Conservation (phyloP, 2,888 invertebrate species). For the Amorpha juglandis region DNA sequence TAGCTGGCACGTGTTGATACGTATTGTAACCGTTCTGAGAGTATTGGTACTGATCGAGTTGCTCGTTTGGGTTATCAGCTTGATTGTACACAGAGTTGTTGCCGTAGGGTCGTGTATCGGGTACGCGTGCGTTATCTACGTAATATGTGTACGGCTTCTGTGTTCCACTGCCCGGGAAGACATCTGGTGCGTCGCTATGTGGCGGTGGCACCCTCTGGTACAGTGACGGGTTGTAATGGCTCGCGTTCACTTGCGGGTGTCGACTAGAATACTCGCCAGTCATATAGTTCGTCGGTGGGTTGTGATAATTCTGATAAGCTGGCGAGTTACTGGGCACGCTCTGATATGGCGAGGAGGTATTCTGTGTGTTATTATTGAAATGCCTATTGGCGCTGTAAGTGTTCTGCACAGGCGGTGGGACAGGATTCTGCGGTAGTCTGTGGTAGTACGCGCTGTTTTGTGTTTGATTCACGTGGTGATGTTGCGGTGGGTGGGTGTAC, state of each 20-base stretch:
- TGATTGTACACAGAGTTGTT: slow-evolving; percentile 71
- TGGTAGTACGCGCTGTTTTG: slow-evolving; percentile 75
- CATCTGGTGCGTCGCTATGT: slow-evolving; percentile 73
- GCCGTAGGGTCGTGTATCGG: slow-evolving; percentile 65
- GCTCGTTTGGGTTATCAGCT: slow-evolving; percentile 57
- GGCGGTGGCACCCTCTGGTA: slow-evolving; percentile 86
- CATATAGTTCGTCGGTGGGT: slow-evolving; percentile 79
- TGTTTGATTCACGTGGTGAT: slow-evolving; percentile 63
- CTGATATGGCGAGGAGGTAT: slow-evolving; percentile 72
- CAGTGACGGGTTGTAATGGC: slow-evolving; percentile 72
- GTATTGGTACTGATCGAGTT: slow-evolving; percentile 62
- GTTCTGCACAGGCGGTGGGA: slow-evolving; percentile 48
- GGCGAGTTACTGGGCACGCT: slow-evolving; percentile 77
- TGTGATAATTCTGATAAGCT: slow-evolving; percentile 77
- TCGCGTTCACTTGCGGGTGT: slow-evolving; percentile 69
- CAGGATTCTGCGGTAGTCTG: slow-evolving; percentile 65
- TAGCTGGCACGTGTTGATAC: slow-evolving; percentile 86
- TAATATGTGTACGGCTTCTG: slow-evolving; percentile 70
- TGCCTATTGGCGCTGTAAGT: slow-evolving; percentile 61
- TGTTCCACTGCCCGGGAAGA: slow-evolving; percentile 66
- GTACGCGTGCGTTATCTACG: slow-evolving; percentile 55
- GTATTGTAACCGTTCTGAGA: slow-evolving; percentile 75
- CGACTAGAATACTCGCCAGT: slow-evolving; percentile 81
- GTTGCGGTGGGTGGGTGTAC: slow-evolving; percentile 69
- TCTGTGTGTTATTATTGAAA: slow-evolving; percentile 51